These are phyloP conservation scores for Ostrea edulis DNA, from an alignment of 1,140 invertebrate species.

Conservation along the genomic window DNA sequence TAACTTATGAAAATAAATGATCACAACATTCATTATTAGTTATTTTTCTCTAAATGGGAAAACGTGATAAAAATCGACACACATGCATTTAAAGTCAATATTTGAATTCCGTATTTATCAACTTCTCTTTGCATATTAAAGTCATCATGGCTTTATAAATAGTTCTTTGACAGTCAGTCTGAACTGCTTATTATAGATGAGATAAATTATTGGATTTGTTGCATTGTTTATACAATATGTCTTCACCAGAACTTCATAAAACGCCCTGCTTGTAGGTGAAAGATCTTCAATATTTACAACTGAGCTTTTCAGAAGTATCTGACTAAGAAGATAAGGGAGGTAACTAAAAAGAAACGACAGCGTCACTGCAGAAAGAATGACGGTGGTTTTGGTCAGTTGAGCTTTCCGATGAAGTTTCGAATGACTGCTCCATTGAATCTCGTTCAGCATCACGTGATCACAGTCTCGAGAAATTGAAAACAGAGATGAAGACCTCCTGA, in stretches of 20 bases:
- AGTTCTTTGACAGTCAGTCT: background rate
- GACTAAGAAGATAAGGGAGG: background rate
- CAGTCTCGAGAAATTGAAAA: background rate
- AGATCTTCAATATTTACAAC: conserved; percentile 2
- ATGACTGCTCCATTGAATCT: background rate
- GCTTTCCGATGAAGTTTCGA: background rate
- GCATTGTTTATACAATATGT: conserved; percentile 32
- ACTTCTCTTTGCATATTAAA: too few relatives aligned
- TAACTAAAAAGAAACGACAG: conserved; percentile 13
- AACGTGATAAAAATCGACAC: too few relatives aligned
- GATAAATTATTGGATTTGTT: conserved; percentile 27
- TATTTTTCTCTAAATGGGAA: too few relatives aligned
- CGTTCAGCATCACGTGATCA: conserved; percentile 2
- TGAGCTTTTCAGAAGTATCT: conserved; percentile 10
- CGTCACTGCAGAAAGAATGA: background rate
- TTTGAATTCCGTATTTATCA: too few relatives aligned
- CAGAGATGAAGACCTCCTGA: background rate
- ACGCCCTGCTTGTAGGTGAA: background rate
- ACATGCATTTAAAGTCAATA: background rate
- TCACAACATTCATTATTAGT: too few relatives aligned
- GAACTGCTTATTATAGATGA: background rate
- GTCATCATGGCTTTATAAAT: background rate
- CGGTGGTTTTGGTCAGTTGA: conserved; percentile 20
- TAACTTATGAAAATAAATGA: too few relatives aligned
- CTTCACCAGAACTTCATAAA: conserved; percentile 23